phyloP scores from a whole-genome alignment of 2,888 invertebrate species.

The Meghimatium bilineatum region DNA sequence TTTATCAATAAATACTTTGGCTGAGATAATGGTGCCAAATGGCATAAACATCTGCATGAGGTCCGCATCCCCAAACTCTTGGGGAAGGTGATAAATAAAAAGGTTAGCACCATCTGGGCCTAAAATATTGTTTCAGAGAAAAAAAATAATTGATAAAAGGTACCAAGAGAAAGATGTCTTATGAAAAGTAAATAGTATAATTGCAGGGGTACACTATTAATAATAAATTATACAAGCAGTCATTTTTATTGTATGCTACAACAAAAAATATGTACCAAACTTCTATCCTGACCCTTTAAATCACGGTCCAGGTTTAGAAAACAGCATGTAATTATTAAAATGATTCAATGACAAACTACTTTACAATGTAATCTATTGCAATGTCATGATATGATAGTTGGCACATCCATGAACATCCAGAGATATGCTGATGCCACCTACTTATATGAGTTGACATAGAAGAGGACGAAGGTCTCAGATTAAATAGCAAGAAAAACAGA shows the following conservation, averaged over 20 bases:
- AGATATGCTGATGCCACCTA: too few relatives aligned
- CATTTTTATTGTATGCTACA: neutral
- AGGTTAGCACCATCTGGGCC: conserved; percentile 99
- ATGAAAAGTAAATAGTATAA: neutral
- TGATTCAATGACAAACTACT: too few relatives aligned
- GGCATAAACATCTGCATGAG: conserved; percentile 97
- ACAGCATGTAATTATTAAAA: too few relatives aligned
- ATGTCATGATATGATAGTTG: too few relatives aligned
- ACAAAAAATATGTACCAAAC: too few relatives aligned
- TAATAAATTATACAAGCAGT: neutral
- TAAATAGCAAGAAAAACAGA: too few relatives aligned
- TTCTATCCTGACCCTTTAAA: too few relatives aligned
- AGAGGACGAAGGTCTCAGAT: too few relatives aligned
- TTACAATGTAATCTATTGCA: too few relatives aligned
- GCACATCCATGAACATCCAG: too few relatives aligned
- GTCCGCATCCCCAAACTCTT: conserved; percentile 98
- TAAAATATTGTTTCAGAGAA: conserved; percentile 57
- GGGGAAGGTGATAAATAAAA: conserved; percentile 99
- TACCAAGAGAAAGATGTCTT: neutral
- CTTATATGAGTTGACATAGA: too few relatives aligned
- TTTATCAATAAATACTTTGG: conserved; percentile 99
- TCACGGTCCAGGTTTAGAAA: too few relatives aligned
- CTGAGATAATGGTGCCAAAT: conserved; percentile 98
- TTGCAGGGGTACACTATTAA: neutral
- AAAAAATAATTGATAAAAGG: neutral